Base-by-base conservation (phyloP, 2,113 vertebrate species). In the Myotis brandtii region DNA sequence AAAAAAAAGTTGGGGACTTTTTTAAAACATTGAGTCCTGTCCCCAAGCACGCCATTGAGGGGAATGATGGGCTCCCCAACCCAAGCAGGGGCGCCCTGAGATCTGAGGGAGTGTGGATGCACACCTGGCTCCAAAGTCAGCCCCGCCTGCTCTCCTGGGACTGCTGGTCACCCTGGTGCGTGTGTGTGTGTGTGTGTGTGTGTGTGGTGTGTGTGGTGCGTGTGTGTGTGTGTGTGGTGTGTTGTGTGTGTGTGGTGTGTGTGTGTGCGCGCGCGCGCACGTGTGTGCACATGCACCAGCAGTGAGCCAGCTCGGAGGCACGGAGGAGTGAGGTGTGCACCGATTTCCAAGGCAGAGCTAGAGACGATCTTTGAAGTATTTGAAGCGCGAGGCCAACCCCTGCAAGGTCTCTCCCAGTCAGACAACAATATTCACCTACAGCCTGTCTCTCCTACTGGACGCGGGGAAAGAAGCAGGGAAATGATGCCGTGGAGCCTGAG, bases 21-120 rank as follows among this genome's bases (percentile, higher is more conserved):
- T 16, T 79, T 9, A 72, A 48, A 87, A 46, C 1, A 0, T 21
- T 1, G 20, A 46, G 34, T n/a, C 37, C 70, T 48, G 20, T 37
- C 43, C 21, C 43, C 13, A 56, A 34, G 56, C 21, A 56, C 8
- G 18, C 14, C 23, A 27, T 59, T 13, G 1, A 52, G 32, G 79
- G 59, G 40, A 88, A 17, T 21, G 2, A 1, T 0, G 32, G 79
- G 10, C 30, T 73, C 30, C 23, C 11, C 0, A 17, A 52, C 34
- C 34, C 1, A 9, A 0, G 34, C 18, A 48, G 27, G 4, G 0
- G 40, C 3, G 5, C 54, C 5, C 2, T 16, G 32, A 56, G 77
- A 25, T 4, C 18, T 62, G 2, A 17, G 48, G 9, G 48, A 52
- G 54, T 66, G 32, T 21, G n/a, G n/a, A 6, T 2, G 3, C 56